Evolutionary conservation across 1,140 invertebrate genomes (phyloP), one percentile per base, ranked within the genome.

Genomic region (Pseudomyrmex sp.): DNA sequence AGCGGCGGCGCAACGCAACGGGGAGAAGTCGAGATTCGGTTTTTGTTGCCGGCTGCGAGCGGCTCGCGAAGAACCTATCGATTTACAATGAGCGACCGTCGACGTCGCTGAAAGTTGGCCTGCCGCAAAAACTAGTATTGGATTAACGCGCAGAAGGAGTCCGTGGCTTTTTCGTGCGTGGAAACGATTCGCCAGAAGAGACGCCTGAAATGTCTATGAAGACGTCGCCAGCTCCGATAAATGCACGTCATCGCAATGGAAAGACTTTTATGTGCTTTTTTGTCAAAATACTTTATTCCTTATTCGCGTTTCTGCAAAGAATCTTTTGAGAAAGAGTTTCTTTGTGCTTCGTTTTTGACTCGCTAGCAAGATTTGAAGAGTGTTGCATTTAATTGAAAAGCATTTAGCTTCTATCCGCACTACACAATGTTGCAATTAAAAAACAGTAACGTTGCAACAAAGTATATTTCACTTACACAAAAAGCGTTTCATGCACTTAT

Each of bases 71-170:
- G 76, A 83, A 79, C 69, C 84, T 85, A 89, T 89, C 88, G 88
- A 88, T 88, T 89, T 88, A 86, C 88, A 88, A 89, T 86, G 88
- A 88, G 87, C 70, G 70, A 82, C 74, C 66, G 75, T 69, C 62
- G 52, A 26, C 82, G 59, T 84, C 35, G 65, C 56, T 86, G 74
- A 75, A 69, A 86, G 54, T 56, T 77, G 61, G 74, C 46, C 2
- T 52, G 44, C 9, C 1, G 61, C 74, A 89, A 89, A 89, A 89
- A 89, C 82, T 88, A 89, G 88, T 88, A 89, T 89, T 89, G 87
- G 87, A 89, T 89, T 89, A 89, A 88, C 87, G 84, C 88, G 87
- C 61, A 35, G 74, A 84, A 68, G 65, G 76, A 88, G 74, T 26
- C 65, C 26, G 56, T 54, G 56, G 44, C 54, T 88, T 89, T 89